Evolutionary conservation across 53 echinoderm and acorn worm species (phyloP).

Genomic region (Holothuria leucospilota): DNA sequence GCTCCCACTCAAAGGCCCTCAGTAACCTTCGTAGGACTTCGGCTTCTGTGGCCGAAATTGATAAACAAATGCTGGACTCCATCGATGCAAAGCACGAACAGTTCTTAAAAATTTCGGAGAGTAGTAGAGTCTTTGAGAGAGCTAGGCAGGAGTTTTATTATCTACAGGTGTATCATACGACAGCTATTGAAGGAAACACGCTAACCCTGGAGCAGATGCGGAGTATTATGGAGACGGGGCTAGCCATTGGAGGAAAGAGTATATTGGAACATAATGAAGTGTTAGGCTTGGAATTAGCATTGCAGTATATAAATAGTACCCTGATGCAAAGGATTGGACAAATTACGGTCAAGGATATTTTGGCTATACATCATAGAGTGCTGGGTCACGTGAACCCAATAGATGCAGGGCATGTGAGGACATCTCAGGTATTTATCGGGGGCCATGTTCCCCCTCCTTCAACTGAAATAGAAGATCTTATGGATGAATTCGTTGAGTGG

Average conservation of each 20-base stretch:
- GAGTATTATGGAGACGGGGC: conserved; percentile 88
- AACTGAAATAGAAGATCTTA: conserved; percentile 64
- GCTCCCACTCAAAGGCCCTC: conserved; percentile 77
- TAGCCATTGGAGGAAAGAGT: conserved; percentile 91
- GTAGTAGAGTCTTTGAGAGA: conserved; percentile 79
- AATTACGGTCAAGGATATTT: conserved; percentile 80
- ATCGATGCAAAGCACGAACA: conserved; percentile 76
- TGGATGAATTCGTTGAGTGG: conserved; percentile 90
- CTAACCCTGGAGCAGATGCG: conserved; percentile 89
- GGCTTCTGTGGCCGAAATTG: conserved; percentile 79
- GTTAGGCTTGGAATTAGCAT: conserved; percentile 77
- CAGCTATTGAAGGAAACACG: conserved; percentile 97
- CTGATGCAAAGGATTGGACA: conserved; percentile 80
- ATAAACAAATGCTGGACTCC: conserved; percentile 70
- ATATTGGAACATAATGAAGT: conserved; percentile 96
- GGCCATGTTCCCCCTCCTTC: conserved; percentile 89
- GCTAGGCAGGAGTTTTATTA: conserved; percentile 91
- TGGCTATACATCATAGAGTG: conserved; percentile 88
- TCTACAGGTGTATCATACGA: conserved; percentile 94
- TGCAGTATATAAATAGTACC: conserved; percentile 92
- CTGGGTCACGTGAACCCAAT: conserved; percentile 86
- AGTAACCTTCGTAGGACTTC: conserved; percentile 77
- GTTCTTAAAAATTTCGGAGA: conserved; percentile 69
- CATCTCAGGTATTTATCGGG: conserved; percentile 93
- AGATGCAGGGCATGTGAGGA: conserved; percentile 84